Percentiles rank a stretch among this genome's conserved stretches.
phyloP scores from a whole-genome alignment of 2,113 vertebrate species.

The Pogonocichla stellata region DNA sequence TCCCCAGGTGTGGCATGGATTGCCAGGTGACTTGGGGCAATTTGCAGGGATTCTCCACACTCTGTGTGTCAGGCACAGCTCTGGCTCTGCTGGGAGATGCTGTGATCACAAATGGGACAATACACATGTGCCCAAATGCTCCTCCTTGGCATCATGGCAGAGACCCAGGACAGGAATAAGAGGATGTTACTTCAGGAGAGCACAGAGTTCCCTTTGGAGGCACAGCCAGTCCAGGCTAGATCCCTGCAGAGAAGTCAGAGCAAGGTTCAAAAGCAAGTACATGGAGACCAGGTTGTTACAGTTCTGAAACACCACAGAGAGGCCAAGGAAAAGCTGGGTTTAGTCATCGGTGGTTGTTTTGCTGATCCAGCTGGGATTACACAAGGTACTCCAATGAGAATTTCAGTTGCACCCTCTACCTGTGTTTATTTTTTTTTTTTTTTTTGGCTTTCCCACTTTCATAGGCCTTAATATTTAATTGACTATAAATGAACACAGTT shows the following conservation, averaged over 20 bases:
- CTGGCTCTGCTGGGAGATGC: background rate
- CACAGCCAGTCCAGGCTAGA: background rate
- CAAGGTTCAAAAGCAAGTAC: background rate
- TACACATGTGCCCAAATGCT: accelerated
- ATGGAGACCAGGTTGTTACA: background rate
- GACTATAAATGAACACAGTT: background rate
- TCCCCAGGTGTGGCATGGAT: background rate
- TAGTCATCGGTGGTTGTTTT: background rate
- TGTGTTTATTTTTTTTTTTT: background rate
- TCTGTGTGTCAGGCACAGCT: background rate
- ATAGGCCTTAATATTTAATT: background rate
- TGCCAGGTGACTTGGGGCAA: background rate
- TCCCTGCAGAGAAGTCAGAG: background rate
- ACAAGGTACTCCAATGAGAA: background rate
- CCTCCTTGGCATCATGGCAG: background rate
- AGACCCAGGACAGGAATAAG: background rate
- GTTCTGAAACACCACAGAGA: background rate
- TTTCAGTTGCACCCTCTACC: background rate
- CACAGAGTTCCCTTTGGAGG: background rate
- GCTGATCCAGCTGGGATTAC: background rate
- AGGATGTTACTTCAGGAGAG: background rate
- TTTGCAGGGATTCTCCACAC: background rate
- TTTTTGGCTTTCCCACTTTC: background rate
- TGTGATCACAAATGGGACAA: background rate
- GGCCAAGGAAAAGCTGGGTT: background rate